Evolutionary conservation across 2,797 vertebrate species (phyloP).

Genomic region (Sebastes diploproa): DNA sequence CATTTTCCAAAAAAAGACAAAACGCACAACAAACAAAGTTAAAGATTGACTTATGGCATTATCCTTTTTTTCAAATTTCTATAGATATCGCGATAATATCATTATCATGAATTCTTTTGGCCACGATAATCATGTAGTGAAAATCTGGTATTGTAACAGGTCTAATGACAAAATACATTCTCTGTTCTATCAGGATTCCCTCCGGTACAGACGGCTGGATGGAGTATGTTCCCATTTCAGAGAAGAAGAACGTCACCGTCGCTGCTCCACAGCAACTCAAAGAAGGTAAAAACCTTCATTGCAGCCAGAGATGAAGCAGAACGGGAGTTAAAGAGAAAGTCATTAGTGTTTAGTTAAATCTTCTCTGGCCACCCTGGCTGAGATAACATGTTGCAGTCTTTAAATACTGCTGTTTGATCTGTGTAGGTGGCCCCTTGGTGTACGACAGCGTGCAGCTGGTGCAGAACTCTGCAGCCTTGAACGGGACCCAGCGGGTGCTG

Average conservation of each 20-base stretch:
- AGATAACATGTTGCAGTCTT: background rate
- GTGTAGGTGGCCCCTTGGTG: slow-evolving; percentile 89
- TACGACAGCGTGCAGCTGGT: slow-evolving; percentile 88
- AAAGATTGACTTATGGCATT: no score
- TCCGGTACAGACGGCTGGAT: slow-evolving; percentile 86
- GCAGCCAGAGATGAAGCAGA: background rate
- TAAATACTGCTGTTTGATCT: slow-evolving; percentile 9
- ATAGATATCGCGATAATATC: no score
- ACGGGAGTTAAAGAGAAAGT: background rate
- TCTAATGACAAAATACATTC: background rate
- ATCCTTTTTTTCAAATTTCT: no score
- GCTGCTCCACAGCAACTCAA: slow-evolving; percentile 77
- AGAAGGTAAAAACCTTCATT: slow-evolving; percentile 85
- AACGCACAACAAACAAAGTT: no score
- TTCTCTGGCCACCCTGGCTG: background rate
- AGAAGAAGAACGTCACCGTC: slow-evolving; percentile 79
- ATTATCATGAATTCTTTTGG: no score
- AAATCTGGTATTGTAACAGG: no score
- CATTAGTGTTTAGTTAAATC: background rate
- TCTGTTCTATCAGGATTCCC: slow-evolving; percentile 80
- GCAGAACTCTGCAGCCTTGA: slow-evolving; percentile 89
- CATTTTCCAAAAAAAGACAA: no score
- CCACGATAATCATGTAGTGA: no score
- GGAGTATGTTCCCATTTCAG: slow-evolving; percentile 84
- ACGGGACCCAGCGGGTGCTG: slow-evolving; percentile 92